Percentiles rank a stretch among this genome's conserved stretches.
These are phyloP conservation scores for Mythimna lalbum DNA, from an alignment of 2,888 invertebrate genomes.

Conservation along the genomic window DNA sequence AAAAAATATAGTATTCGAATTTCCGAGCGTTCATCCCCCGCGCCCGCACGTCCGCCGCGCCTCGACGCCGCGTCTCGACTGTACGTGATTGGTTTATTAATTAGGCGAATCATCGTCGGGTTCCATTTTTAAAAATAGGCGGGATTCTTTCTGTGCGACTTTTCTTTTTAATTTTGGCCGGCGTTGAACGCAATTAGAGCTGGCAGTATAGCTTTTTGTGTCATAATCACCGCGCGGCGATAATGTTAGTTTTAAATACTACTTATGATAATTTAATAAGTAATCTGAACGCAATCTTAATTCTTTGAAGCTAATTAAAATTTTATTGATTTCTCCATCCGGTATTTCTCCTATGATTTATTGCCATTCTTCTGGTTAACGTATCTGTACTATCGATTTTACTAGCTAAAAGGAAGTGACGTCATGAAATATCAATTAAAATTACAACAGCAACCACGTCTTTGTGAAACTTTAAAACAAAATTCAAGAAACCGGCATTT, in stretches of 20 bases:
- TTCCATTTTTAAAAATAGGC: constrained; percentile 90
- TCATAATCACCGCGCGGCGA: constrained; percentile 80
- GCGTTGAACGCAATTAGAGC: constrained; percentile 90
- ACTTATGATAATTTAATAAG: constrained; percentile 78
- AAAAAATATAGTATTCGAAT: constrained; percentile 90
- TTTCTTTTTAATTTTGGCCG: constrained; percentile 89
- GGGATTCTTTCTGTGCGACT: constrained; percentile 89
- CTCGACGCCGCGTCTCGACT: constrained; percentile 90
- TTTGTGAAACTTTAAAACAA: constrained; percentile 3
- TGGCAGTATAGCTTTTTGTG: constrained; percentile 85
- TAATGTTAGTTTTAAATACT: constrained; percentile 78
- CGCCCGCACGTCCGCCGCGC: constrained; percentile 90
- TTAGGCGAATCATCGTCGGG: constrained; percentile 90
- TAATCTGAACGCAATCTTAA: constrained; percentile 69
- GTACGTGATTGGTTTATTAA: constrained; percentile 91
- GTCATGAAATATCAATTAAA: constrained; percentile 25
- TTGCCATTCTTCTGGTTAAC: constrained; percentile 18
- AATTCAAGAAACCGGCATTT: constrained; percentile 35
- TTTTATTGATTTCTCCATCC: constrained; percentile 56
- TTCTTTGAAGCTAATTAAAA: constrained; percentile 68
- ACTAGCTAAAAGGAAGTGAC: constrained; percentile 36
- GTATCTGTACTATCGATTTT: constrained; percentile 15
- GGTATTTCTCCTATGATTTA: constrained; percentile 53
- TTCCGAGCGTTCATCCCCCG: constrained; percentile 89
- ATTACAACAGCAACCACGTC: neutral